Evolutionary conservation across 2,888 invertebrate species (phyloP).

Genomic region (Hoplodrina ambigua): DNA sequence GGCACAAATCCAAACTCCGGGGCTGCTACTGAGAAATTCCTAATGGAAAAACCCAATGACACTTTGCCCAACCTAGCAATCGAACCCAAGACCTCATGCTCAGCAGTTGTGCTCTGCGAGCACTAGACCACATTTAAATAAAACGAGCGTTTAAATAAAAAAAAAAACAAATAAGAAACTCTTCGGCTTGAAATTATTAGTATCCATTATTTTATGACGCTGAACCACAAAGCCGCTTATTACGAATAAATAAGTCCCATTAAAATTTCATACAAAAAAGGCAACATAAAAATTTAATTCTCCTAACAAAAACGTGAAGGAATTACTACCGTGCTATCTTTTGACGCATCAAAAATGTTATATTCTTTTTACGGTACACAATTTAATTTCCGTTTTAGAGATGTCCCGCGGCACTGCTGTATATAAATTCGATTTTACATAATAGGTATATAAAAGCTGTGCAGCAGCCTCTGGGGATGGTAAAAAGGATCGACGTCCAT

Average conservation of each 20-base stretch:
- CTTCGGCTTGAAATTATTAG: too few species aligned
- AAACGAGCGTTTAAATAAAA: too few species aligned
- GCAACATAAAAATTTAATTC: slow-evolving; percentile 57
- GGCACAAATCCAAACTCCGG: too few species aligned
- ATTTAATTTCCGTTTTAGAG: slow-evolving; percentile 79
- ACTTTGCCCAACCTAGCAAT: too few species aligned
- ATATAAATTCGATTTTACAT: slow-evolving; percentile 62
- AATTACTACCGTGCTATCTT: slow-evolving; percentile 73
- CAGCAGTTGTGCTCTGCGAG: too few species aligned
- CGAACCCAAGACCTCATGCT: too few species aligned
- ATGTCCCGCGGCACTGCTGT: slow-evolving; percentile 52
- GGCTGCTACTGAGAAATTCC: too few species aligned
- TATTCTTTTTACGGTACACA: slow-evolving; percentile 77
- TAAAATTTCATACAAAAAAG: slow-evolving; percentile 52
- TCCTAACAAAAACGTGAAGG: slow-evolving; percentile 64
- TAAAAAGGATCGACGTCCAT: slow-evolving; percentile 13
- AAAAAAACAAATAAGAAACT: too few species aligned
- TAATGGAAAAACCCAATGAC: too few species aligned
- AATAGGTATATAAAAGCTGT: slow-evolving; percentile 61
- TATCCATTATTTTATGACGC: not conserved
- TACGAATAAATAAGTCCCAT: slow-evolving; percentile 41
- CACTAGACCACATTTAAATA: too few species aligned
- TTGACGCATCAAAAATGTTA: slow-evolving; percentile 76
- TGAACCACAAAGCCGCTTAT: slow-evolving; percentile 21
- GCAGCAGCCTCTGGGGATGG: slow-evolving; percentile 2